Percentiles rank a stretch among this genome's conserved stretches.
These are phyloP conservation scores for Uromys caudimaculatus DNA, from an alignment of 2,797 vertebrate genomes.

Conservation along the genomic window DNA sequence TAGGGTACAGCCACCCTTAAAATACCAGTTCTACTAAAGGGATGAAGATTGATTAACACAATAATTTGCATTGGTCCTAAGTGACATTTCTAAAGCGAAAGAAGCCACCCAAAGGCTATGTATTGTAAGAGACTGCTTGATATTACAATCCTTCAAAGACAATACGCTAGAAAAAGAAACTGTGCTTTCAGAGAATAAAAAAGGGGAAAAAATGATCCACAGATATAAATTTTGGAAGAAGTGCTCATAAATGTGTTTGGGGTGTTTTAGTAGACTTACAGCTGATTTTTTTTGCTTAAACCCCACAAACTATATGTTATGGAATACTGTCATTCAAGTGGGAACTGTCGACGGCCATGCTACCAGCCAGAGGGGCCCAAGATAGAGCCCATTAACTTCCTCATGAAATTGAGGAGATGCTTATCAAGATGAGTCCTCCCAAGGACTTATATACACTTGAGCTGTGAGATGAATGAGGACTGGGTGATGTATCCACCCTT, in stretches of 20 bases:
- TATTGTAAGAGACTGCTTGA: background rate
- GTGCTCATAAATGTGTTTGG: background rate
- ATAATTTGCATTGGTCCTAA: background rate
- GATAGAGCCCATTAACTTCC: too few relatives aligned
- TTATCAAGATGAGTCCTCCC: background rate
- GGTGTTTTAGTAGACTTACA: accelerated
- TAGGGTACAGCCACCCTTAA: background rate
- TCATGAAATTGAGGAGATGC: too few relatives aligned
- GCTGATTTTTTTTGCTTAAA: background rate
- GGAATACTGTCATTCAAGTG: background rate
- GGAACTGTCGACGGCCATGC: too few relatives aligned
- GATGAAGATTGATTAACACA: background rate
- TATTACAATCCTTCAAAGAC: background rate
- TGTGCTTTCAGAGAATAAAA: background rate
- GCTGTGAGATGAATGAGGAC: background rate
- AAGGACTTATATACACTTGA: background rate
- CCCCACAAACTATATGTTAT: background rate
- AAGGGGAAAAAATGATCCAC: background rate
- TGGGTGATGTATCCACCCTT: background rate
- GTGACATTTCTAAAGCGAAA: background rate
- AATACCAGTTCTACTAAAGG: background rate
- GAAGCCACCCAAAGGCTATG: background rate
- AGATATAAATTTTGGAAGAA: accelerated
- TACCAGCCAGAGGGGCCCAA: too few relatives aligned
- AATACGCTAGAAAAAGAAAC: background rate